Percentiles rank a stretch among this genome's conserved stretches.
phyloP scores from a whole-genome alignment of 2,113 vertebrate genomes.

The Mirza zaza region DNA sequence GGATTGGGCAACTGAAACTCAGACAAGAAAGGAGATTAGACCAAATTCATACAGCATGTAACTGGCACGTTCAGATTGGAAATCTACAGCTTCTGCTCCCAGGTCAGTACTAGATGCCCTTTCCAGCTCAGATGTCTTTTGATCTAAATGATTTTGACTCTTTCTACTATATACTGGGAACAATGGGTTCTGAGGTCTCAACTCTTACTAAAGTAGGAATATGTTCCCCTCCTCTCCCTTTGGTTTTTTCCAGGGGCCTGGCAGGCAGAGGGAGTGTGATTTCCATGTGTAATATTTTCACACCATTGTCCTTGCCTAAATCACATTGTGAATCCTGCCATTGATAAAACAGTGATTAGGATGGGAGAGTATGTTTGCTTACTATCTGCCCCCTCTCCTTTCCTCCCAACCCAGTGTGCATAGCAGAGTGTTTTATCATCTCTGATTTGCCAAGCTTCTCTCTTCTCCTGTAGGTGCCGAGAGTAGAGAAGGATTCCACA shows the following conservation, averaged over 20 bases:
- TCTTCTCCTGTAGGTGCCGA: background rate
- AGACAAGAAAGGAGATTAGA: background rate
- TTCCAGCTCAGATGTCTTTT: background rate
- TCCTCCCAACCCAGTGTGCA: background rate
- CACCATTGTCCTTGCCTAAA: background rate
- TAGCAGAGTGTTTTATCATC: background rate
- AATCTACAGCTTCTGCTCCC: background rate
- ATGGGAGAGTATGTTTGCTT: background rate
- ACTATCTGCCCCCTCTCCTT: background rate
- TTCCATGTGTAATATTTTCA: background rate
- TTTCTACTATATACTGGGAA: background rate
- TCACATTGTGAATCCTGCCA: background rate
- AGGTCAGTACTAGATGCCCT: background rate
- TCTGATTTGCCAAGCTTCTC: background rate
- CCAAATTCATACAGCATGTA: constrained; percentile 32
- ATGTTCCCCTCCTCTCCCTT: background rate
- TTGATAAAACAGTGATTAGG: background rate
- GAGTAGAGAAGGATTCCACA: background rate
- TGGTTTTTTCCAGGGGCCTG: background rate
- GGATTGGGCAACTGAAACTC: background rate
- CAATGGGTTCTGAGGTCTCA: background rate
- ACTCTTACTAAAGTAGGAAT: background rate
- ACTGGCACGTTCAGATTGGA: background rate
- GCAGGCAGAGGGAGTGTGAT: background rate
- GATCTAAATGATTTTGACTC: background rate